Evolutionary conservation across 2,113 vertebrate genomes (phyloP).

Genomic region (Quiscalus mexicanus): DNA sequence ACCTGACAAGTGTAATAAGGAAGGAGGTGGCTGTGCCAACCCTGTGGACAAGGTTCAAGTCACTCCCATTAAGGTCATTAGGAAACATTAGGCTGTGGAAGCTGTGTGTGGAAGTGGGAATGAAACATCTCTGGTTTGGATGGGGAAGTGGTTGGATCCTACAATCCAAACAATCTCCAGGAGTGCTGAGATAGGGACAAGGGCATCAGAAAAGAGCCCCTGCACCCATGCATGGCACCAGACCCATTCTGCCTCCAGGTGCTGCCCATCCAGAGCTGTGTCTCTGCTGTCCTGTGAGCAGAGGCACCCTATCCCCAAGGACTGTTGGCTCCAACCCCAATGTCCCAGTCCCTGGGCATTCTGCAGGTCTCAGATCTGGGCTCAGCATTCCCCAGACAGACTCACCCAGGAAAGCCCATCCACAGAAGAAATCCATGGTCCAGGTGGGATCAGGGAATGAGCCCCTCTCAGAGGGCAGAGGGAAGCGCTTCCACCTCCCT

Average conservation of each 20-base stretch:
- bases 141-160: not conserved
- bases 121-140: not conserved
- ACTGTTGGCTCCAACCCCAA: not conserved
- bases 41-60: not conserved
- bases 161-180: too few species aligned
- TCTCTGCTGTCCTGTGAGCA: accelerated
- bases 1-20: not conserved
- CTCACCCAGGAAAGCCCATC: not conserved
- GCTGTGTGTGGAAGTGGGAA: not conserved
- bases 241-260: accelerated
- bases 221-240: accelerated
- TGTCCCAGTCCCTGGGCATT: accelerated
- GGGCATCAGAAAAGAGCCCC: not conserved
- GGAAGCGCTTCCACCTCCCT: accelerated
- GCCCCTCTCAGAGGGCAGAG: not conserved
- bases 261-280: accelerated
- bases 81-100: not conserved
- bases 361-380: not conserved
- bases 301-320: not conserved
- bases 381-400: not conserved
- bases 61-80: not conserved
- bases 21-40: not conserved
- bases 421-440: accelerated
- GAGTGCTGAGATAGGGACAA: accelerated
- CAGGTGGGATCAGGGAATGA: not conserved